Evolutionary conservation across 2,113 vertebrate genomes (phyloP).

Genomic region (Oreochromis spilurus): DNA sequence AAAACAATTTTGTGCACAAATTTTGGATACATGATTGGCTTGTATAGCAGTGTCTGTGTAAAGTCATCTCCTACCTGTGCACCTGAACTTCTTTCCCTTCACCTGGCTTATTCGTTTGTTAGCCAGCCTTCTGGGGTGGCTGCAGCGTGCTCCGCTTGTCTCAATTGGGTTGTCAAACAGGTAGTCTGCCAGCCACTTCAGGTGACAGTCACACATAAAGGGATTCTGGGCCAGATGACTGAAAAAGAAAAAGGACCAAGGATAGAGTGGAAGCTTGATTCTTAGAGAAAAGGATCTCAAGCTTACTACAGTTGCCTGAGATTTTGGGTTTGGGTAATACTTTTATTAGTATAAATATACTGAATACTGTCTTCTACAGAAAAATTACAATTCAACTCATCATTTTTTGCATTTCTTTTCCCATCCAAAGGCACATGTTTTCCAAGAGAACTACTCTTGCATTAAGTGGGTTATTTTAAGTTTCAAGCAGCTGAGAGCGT

Average conservation of each 20-base stretch:
- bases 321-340: neutral
- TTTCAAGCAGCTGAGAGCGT: neutral
- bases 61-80: slow-evolving; percentile 84
- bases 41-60: neutral
- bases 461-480: neutral
- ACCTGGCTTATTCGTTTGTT: slow-evolving; percentile 99
- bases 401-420: neutral
- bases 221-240: slow-evolving; percentile 99
- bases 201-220: slow-evolving; percentile 98
- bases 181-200: slow-evolving; percentile 99
- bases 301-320: neutral
- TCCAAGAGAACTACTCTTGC: neutral
- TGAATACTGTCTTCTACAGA: neutral
- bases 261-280: neutral
- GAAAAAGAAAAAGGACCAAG: neutral
- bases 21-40: neutral
- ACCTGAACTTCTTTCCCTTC: slow-evolving; percentile 99
- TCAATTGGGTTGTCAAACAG: slow-evolving; percentile 98
- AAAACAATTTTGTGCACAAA: neutral
- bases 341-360: neutral
- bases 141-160: slow-evolving; percentile 97
- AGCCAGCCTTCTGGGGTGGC: slow-evolving; percentile 91
- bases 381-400: neutral
- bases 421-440: neutral
- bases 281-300: neutral